phyloP scores from a whole-genome alignment of 1,140 invertebrate genomes.

The Oreohelix idahoensis region DNA sequence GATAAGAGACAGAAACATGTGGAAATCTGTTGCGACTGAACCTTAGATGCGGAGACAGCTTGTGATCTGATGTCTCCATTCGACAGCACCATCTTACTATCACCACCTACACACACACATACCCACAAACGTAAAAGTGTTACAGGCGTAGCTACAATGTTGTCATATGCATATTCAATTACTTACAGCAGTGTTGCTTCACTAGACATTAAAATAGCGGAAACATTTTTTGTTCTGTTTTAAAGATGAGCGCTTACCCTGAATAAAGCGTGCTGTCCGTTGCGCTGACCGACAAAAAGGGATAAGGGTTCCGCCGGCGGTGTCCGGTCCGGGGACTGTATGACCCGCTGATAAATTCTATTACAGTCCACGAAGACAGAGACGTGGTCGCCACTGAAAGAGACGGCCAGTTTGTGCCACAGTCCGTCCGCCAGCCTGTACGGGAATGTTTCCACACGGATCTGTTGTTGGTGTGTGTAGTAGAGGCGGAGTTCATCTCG shows the following conservation, averaged over 20 bases:
- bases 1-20: too few relatives aligned
- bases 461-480: slow-evolving; percentile 74
- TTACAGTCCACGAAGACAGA: slow-evolving; percentile 89
- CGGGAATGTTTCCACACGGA: slow-evolving; percentile 88
- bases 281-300: slow-evolving; percentile 90
- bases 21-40: too few relatives aligned
- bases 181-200: too few relatives aligned
- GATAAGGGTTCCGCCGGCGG: slow-evolving; percentile 73
- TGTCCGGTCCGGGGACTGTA: slow-evolving; percentile 63
- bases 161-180: too few relatives aligned
- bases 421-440: slow-evolving; percentile 86
- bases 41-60: too few relatives aligned
- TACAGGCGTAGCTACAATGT: too few relatives aligned
- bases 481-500: slow-evolving; percentile 76
- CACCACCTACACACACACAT: too few relatives aligned
- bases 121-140: too few relatives aligned
- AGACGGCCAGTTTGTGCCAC: slow-evolving; percentile 89
- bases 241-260: slow-evolving; percentile 87
- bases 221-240: too few relatives aligned
- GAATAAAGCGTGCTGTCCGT: slow-evolving; percentile 87
- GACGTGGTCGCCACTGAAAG: slow-evolving; percentile 85
- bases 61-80: too few relatives aligned
- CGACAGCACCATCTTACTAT: too few relatives aligned
- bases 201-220: too few relatives aligned
- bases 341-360: slow-evolving; percentile 83